Percentiles rank a stretch among this genome's conserved stretches.
These are phyloP conservation scores for Thereva nobilitata DNA, from an alignment of 2,888 invertebrate genomes.

Conservation along the genomic window DNA sequence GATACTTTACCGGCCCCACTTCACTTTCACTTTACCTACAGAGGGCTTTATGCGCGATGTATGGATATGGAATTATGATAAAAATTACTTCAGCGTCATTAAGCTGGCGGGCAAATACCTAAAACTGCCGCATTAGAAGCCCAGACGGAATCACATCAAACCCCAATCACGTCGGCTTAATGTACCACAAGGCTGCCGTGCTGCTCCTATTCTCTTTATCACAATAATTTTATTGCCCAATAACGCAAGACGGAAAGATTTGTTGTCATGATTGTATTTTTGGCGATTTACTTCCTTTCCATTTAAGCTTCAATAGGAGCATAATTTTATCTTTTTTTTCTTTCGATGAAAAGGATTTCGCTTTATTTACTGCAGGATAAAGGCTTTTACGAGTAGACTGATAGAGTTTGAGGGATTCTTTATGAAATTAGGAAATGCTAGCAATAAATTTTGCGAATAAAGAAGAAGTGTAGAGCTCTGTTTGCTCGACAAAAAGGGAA, in stretches of 20 bases:
- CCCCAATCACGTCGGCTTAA: slow-evolving; percentile 23
- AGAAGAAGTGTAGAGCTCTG: too few species aligned
- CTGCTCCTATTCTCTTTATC: slow-evolving; percentile 12
- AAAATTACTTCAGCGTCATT: slow-evolving; percentile 29
- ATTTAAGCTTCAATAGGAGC: slow-evolving; percentile 5
- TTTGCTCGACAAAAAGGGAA: too few species aligned
- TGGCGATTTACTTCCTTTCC: not conserved
- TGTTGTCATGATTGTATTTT: slow-evolving; percentile 1
- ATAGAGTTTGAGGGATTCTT: too few species aligned
- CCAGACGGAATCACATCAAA: slow-evolving; percentile 25
- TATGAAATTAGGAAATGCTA: too few species aligned
- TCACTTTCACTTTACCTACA: slow-evolving; percentile 23
- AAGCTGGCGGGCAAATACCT: slow-evolving; percentile 25
- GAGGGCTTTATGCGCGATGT: slow-evolving; percentile 16
- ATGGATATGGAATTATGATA: slow-evolving; percentile 19
- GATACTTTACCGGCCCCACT: slow-evolving; percentile 7
- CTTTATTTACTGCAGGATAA: too few species aligned
- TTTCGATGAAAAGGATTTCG: too few species aligned
- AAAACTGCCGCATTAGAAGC: slow-evolving; percentile 24
- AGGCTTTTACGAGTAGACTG: too few species aligned
- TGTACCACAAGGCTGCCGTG: slow-evolving; percentile 11
- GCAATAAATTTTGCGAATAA: too few species aligned
- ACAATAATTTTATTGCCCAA: slow-evolving; percentile 22
- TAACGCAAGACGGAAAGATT: slow-evolving; percentile 15
- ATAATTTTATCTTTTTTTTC: not conserved